Conservation (phyloP, 2,113 vertebrate species). For the Ailurus styani region DNA sequence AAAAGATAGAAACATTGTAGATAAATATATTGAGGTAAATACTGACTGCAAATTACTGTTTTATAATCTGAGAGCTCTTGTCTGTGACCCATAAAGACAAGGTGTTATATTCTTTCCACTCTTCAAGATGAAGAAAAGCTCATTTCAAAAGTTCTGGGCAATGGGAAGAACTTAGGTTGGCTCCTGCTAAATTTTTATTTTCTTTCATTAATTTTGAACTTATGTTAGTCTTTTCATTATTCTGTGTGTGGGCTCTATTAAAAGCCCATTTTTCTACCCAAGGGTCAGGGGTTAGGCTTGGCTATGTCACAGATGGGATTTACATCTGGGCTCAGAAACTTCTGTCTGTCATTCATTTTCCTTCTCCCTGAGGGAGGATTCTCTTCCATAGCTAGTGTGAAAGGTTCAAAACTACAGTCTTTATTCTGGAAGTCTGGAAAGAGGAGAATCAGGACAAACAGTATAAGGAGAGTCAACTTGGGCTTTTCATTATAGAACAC, state of each 20-base stretch:
- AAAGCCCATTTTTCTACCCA: not conserved
- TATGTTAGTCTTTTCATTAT: not conserved
- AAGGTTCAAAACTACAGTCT: not conserved
- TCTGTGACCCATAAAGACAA: not conserved
- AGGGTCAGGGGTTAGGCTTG: not conserved
- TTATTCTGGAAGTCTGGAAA: not conserved
- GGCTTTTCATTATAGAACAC: not conserved
- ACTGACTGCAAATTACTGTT: not conserved
- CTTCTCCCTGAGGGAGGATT: constrained; percentile 28
- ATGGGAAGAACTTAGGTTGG: not conserved
- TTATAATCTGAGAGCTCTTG: not conserved
- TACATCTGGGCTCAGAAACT: not conserved
- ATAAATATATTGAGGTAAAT: not conserved
- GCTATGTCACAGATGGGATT: not conserved
- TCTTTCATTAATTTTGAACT: not conserved
- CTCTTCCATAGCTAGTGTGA: not conserved
- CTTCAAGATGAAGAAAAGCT: not conserved
- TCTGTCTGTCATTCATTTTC: not conserved
- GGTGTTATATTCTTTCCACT: not conserved
- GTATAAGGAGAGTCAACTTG: not conserved
- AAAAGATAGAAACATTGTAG: not conserved
- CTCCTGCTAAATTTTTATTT: not conserved
- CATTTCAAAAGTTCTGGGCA: not conserved
- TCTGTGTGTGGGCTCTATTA: not conserved
- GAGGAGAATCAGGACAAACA: not conserved